These are phyloP conservation scores for Oophaga sylvatica DNA, from an alignment of 2,797 vertebrate genomes.

Conservation along the genomic window DNA sequence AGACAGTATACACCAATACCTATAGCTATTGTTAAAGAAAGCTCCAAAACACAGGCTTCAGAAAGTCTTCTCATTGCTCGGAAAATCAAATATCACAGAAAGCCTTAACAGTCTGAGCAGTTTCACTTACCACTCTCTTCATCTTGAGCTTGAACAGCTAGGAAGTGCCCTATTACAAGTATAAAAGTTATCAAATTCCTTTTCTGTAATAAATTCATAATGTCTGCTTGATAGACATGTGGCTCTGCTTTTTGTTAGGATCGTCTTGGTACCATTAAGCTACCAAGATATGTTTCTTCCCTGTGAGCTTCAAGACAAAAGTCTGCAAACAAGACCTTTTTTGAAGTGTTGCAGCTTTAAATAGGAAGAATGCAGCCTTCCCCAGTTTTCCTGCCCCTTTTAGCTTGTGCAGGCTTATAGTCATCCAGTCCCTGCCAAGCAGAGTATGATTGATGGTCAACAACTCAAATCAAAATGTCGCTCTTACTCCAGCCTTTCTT, in stretches of 20 bases:
- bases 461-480: conserved; percentile 76
- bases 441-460: conserved; percentile 81
- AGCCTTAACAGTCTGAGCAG: neutral
- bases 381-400: conserved; percentile 87
- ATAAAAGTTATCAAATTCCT: conserved; percentile 75
- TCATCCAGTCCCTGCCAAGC: conserved; percentile 81
- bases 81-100: neutral
- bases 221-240: conserved; percentile 74
- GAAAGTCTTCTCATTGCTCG: neutral
- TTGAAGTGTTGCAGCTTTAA: conserved; percentile 92
- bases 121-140: conserved; percentile 64
- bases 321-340: conserved; percentile 79
- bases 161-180: conserved; percentile 74
- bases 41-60: neutral
- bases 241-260: conserved; percentile 67
- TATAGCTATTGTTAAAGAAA: neutral
- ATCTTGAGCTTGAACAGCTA: conserved; percentile 72
- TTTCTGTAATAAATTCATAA: conserved; percentile 74
- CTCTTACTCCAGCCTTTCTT: conserved; percentile 69
- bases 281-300: conserved; percentile 73
- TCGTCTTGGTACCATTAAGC: conserved; percentile 78
- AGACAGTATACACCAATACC: neutral
- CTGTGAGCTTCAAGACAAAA: conserved; percentile 84
- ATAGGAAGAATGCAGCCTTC: conserved; percentile 96
- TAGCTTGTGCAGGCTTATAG: conserved; percentile 75